Evolutionary conservation across 2,113 vertebrate species (phyloP).

Genomic region (Herpetotheres cachinnans): DNA sequence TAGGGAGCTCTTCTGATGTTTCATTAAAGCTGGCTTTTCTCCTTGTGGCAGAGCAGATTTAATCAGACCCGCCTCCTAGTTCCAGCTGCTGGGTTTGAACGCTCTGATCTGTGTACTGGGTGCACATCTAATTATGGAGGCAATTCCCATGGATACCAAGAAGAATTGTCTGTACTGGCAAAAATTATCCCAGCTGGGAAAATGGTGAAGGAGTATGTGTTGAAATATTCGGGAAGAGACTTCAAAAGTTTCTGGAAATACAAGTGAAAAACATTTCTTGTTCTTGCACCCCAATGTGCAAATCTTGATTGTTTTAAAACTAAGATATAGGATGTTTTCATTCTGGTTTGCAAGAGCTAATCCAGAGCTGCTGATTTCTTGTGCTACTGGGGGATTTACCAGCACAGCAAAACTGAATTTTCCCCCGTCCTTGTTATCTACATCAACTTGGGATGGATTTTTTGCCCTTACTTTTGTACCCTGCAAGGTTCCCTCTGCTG

Average conservation of each 20-base stretch:
- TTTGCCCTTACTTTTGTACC: not conserved
- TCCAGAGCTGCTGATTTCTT: not conserved
- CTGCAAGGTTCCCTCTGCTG: not conserved
- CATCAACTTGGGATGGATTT: not conserved
- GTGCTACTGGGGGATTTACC: not conserved
- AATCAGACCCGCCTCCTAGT: conserved; percentile 67
- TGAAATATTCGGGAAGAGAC: conserved; percentile 21
- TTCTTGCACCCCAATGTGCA: not conserved
- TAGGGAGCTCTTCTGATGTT: conserved; percentile 46
- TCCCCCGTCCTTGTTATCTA: not conserved
- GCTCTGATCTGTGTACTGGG: conserved; percentile 66
- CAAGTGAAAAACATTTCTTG: not conserved
- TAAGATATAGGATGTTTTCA: not conserved
- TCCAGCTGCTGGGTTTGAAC: conserved; percentile 65
- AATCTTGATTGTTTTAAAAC: not conserved
- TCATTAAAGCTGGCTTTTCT: conserved; percentile 65
- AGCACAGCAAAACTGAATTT: not conserved
- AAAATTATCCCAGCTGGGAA: conserved; percentile 63
- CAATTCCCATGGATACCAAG: conserved; percentile 71
- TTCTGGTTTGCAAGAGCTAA: not conserved
- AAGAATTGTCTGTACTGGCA: conserved; percentile 58
- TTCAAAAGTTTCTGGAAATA: conserved; percentile 18
- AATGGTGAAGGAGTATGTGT: not conserved
- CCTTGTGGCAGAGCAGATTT: conserved; percentile 63
- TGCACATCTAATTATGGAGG: conserved; percentile 70